A percentile compares a stretch with the other conserved stretches of the same genome.
These are phyloP conservation scores for Brassicogethes aeneus DNA, from an alignment of 2,888 invertebrate genomes.

Conservation along the genomic window DNA sequence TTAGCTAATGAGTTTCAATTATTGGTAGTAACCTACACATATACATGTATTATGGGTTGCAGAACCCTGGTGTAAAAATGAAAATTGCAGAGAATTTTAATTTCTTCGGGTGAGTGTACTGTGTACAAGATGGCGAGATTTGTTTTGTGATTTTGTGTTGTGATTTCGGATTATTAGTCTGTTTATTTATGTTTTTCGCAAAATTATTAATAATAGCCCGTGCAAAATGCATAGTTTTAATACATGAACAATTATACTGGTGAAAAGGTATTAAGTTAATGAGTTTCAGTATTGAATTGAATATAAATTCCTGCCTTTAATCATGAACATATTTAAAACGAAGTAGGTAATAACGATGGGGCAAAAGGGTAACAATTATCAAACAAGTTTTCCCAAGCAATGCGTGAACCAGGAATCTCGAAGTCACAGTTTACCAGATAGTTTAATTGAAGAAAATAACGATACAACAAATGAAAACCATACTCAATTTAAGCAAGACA, in stretches of 20 bases:
- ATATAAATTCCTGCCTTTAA: no score
- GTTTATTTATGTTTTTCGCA: no score
- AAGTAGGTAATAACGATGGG: slow-evolving; percentile 20
- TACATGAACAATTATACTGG: no score
- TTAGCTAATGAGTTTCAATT: no score
- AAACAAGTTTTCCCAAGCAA: slow-evolving; percentile 22
- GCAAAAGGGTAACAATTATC: slow-evolving; percentile 24
- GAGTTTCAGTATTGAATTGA: no score
- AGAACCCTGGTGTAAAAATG: no score
- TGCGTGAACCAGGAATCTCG: slow-evolving; percentile 26
- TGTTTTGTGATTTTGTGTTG: neutral
- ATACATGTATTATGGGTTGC: no score
- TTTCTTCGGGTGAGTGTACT: neutral
- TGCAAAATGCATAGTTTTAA: no score
- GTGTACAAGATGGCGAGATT: slow-evolving; percentile 2
- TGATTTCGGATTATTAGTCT: neutral
- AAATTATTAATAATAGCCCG: no score
- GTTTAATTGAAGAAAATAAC: slow-evolving; percentile 30
- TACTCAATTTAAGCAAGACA: neutral
- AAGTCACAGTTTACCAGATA: slow-evolving; percentile 40
- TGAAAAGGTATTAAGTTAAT: no score
- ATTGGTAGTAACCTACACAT: no score
- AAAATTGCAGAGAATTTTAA: neutral
- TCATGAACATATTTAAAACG: no score
- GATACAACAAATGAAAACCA: neutral